Conservation (phyloP, 2,113 vertebrate species). For the Xiphophorus couchianus region DNA sequence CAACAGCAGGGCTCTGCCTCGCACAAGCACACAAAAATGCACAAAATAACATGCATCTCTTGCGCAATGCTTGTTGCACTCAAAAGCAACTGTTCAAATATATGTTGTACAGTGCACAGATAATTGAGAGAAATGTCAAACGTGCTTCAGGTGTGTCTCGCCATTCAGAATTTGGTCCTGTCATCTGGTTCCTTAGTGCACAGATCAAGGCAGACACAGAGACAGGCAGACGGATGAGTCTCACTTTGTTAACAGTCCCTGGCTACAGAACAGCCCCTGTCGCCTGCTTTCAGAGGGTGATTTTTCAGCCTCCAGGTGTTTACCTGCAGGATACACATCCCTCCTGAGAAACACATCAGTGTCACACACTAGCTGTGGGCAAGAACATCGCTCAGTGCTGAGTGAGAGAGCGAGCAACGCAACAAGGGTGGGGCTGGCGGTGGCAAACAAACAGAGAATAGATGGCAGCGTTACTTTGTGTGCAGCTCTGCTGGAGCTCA, state of each 20-base stretch:
- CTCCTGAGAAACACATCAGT: conserved; percentile 81
- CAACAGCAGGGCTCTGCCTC: conserved; percentile 17
- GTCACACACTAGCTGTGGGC: conserved; percentile 74
- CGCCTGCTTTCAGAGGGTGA: conserved; percentile 65
- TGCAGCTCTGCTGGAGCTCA: conserved; percentile 70
- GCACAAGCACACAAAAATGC: conserved; percentile 13
- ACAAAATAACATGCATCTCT: background rate
- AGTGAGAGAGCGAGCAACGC: conserved; percentile 56
- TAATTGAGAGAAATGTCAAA: background rate
- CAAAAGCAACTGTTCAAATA: background rate
- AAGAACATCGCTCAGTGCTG: conserved; percentile 76
- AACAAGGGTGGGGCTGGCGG: conserved; percentile 65
- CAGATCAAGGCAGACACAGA: conserved; percentile 24
- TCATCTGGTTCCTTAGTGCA: conserved; percentile 35
- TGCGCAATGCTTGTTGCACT: background rate
- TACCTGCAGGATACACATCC: conserved; percentile 78
- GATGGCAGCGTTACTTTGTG: conserved; percentile 70
- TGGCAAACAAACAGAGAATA: conserved; percentile 76
- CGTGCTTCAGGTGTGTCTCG: conserved; percentile 16
- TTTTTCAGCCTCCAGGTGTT: conserved; percentile 83
- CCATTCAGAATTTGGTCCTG: conserved; percentile 16
- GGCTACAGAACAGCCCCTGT: conserved; percentile 62
- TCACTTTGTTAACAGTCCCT: conserved; percentile 75
- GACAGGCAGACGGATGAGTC: conserved; percentile 62
- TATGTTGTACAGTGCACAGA: background rate